These are phyloP conservation scores for Anarrhichthys ocellatus DNA, from an alignment of 2,113 vertebrate species.

Conservation along the genomic window DNA sequence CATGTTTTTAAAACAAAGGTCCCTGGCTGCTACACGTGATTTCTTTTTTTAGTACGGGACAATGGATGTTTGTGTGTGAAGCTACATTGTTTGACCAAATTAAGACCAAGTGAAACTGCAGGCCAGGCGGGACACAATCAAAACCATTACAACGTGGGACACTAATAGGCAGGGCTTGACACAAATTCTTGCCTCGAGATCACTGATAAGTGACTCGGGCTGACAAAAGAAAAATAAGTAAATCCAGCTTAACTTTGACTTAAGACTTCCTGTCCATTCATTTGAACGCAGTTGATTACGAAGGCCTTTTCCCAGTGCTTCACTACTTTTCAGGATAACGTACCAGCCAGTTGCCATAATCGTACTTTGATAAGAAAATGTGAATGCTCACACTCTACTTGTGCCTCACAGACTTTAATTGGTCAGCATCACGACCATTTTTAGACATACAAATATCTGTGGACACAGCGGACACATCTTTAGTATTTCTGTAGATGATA, in stretches of 20 bases:
- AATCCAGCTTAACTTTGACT: slow-evolving; percentile 8
- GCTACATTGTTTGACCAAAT: neutral
- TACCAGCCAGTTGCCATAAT: neutral
- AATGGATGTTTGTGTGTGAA: neutral
- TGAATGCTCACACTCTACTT: neutral
- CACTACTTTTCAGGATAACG: neutral
- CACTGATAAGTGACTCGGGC: neutral
- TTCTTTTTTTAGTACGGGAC: neutral
- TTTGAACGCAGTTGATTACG: slow-evolving; percentile 3
- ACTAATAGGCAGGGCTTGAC: neutral
- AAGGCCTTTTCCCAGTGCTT: neutral
- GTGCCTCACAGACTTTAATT: neutral
- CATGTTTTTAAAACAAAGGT: neutral
- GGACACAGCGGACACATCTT: neutral
- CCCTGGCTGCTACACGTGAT: too few relatives aligned
- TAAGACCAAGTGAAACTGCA: neutral
- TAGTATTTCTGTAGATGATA: neutral
- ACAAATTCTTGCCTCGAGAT: neutral
- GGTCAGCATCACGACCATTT: neutral
- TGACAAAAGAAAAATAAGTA: neutral
- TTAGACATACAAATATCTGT: neutral
- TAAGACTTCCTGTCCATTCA: neutral
- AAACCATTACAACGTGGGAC: neutral
- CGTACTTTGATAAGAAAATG: neutral
- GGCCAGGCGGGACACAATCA: neutral